A percentile compares a stretch with the other conserved stretches of the same genome.
phyloP scores from a whole-genome alignment of 2,888 invertebrate genomes.

The Platerodrilus igneus region DNA sequence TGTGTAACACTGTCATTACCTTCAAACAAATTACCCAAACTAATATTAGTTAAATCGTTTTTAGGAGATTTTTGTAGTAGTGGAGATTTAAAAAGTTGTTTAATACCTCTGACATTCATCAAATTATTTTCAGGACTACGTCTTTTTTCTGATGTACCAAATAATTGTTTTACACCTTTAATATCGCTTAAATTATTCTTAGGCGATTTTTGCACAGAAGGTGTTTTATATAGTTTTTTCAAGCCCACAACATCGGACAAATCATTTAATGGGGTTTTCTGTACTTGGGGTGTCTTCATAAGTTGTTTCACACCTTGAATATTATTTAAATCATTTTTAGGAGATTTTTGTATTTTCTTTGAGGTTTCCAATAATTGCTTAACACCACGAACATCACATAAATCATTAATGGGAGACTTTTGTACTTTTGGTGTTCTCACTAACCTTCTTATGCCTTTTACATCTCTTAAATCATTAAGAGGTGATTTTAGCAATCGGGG shows the following conservation, averaged over 20 bases:
- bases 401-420: constrained; percentile 43
- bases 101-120: constrained; percentile 45
- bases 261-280: too few species aligned
- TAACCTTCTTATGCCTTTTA: constrained; percentile 46
- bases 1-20: constrained; percentile 40
- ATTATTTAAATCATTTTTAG: constrained; percentile 44
- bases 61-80: too few species aligned
- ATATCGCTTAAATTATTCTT: not conserved
- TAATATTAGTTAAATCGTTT: too few species aligned
- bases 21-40: too few species aligned
- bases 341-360: constrained; percentile 34
- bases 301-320: constrained; percentile 40
- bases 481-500: constrained; percentile 29
- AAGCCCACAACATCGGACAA: constrained; percentile 38
- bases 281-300: constrained; percentile 23
- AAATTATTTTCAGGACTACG: constrained; percentile 25
- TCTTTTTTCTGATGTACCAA: not conserved
- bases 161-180: not conserved
- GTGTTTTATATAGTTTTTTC: constrained; percentile 2
- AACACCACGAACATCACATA: constrained; percentile 42
- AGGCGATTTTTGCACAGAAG: too few species aligned
- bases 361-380: constrained; percentile 29
- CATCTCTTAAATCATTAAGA: constrained; percentile 46
- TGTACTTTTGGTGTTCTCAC: constrained; percentile 36
- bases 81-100: too few species aligned